phyloP scores from a whole-genome alignment of 2,797 vertebrate species.

The Periophthalmus magnuspinnatus region DNA sequence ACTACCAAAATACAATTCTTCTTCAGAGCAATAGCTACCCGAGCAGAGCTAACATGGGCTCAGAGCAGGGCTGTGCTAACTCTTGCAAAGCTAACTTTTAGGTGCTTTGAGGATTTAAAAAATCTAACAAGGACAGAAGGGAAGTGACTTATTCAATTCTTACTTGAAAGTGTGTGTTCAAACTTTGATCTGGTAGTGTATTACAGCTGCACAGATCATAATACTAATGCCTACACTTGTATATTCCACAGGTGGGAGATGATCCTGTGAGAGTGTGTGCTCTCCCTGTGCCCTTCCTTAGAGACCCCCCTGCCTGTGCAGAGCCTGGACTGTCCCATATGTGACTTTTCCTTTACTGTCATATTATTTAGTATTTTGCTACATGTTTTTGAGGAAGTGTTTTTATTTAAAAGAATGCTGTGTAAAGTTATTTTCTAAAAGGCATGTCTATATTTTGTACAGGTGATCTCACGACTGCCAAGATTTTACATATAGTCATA shows the following conservation, averaged over 20 bases:
- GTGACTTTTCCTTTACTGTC: conserved; percentile 31
- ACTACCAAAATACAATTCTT: too few species aligned
- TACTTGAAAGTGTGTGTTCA: too few species aligned
- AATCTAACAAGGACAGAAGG: too few species aligned
- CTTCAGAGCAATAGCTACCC: too few species aligned
- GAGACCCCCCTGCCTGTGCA: background rate
- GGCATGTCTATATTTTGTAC: background rate
- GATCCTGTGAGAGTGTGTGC: conserved; percentile 31
- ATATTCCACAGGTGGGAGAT: conserved; percentile 65
- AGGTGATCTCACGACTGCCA: conserved; percentile 5
- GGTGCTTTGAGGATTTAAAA: too few species aligned
- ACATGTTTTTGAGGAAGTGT: conserved; percentile 24
- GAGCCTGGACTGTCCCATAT: conserved; percentile 3
- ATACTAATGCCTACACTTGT: background rate
- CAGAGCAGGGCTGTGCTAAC: too few species aligned
- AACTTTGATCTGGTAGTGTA: too few species aligned
- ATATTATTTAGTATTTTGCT: conserved; percentile 40
- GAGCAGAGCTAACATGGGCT: too few species aligned
- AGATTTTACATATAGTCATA: conserved; percentile 17
- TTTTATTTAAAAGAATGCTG: conserved; percentile 50
- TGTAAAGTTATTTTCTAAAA: conserved; percentile 12
- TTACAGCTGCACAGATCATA: background rate
- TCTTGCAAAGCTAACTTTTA: too few species aligned
- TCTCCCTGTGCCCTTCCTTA: conserved; percentile 9
- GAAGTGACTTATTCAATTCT: too few species aligned